Conservation (phyloP, 2,113 vertebrate species). For the Opisthocomus hoazin region DNA sequence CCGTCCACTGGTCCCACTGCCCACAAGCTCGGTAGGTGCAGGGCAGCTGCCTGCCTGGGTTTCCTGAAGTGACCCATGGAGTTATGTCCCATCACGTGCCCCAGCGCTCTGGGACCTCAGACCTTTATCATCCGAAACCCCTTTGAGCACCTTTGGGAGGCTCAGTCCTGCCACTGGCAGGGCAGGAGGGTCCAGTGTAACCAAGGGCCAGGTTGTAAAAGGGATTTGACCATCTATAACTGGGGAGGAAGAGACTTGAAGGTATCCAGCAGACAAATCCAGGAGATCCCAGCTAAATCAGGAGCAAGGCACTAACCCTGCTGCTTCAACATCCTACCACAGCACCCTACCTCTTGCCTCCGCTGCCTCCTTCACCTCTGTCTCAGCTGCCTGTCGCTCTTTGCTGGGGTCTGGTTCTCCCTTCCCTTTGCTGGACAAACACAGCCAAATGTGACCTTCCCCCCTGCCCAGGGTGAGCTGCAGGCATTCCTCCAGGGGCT, state of each 20-base stretch:
- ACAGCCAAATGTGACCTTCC: background rate
- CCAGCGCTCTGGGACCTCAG: background rate
- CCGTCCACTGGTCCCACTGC: rapidly evolving
- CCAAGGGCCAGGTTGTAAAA: background rate
- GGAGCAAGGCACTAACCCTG: background rate
- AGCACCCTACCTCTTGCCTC: background rate
- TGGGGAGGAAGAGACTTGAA: background rate
- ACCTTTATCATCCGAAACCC: background rate
- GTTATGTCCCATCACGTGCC: background rate
- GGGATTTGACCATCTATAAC: background rate
- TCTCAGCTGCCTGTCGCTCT: background rate
- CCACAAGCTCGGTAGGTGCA: background rate
- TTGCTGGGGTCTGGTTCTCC: background rate
- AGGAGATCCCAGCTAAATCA: background rate
- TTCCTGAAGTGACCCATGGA: background rate
- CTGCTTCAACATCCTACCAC: background rate
- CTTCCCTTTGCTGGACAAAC: background rate
- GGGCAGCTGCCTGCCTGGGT: background rate
- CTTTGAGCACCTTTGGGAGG: background rate
- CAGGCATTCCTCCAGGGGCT: background rate
- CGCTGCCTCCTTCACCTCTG: background rate
- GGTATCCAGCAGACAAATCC: background rate
- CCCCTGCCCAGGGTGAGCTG: background rate
- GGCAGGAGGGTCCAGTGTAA: background rate
- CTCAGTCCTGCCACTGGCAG: background rate